phyloP scores from a whole-genome alignment of 2,888 invertebrate genomes.

The Dexiosoma caninum region DNA sequence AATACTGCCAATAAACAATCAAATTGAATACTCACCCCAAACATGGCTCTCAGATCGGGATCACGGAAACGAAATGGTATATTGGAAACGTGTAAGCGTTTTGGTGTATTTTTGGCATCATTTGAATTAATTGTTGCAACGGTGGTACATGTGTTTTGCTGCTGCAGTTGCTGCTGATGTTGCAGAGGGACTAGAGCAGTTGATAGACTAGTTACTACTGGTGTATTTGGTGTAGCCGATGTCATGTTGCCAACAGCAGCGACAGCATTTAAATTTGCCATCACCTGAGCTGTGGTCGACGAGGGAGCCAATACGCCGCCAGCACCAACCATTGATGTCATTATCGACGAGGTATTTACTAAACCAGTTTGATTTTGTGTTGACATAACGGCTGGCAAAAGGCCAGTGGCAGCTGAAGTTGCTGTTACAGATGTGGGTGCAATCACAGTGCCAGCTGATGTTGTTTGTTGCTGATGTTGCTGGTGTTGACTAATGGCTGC shows the following conservation, averaged over 20 bases:
- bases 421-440: conserved; percentile 70
- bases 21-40: conserved; percentile 88
- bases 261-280: conserved; percentile 75
- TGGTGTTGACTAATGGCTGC: conserved; percentile 66
- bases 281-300: conserved; percentile 74
- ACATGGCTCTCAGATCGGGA: conserved; percentile 98
- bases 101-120: conserved; percentile 86
- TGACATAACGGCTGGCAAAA: conserved; percentile 72
- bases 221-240: conserved; percentile 77
- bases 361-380: conserved; percentile 65
- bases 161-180: conserved; percentile 68
- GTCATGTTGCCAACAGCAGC: conserved; percentile 73
- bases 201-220: conserved; percentile 76
- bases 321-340: conserved; percentile 68
- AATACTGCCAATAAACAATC: not conserved
- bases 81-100: conserved; percentile 99
- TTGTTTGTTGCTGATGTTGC: conserved; percentile 43
- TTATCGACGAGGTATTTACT: conserved; percentile 66
- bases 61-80: conserved; percentile 99
- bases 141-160: conserved; percentile 67
- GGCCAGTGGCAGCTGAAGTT: conserved; percentile 70
- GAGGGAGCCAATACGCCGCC: conserved; percentile 67
- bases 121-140: conserved; percentile 76
- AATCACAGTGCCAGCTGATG: conserved; percentile 49
- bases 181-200: conserved; percentile 79